Evolutionary conservation across 2,797 vertebrate genomes (phyloP).

Genomic region (Paguma larvata): DNA sequence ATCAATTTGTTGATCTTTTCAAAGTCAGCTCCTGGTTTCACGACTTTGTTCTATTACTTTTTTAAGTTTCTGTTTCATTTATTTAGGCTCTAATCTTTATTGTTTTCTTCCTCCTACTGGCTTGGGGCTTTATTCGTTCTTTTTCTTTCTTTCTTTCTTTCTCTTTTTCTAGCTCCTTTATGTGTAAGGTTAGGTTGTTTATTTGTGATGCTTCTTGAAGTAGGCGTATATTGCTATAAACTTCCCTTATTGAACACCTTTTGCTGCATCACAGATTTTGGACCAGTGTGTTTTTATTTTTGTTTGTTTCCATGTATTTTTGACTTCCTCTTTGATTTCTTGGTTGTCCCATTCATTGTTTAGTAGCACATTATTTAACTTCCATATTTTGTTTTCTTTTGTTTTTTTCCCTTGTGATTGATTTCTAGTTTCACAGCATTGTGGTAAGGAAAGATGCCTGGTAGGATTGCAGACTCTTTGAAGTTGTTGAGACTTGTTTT

Average conservation of each 20-base stretch:
- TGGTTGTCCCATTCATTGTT: background rate
- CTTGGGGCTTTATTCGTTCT: background rate
- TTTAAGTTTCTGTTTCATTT: background rate
- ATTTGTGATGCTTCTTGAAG: background rate
- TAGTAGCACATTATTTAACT: background rate
- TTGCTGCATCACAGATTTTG: background rate
- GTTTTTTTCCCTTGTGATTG: no score
- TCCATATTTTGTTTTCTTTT: background rate
- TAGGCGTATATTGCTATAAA: background rate
- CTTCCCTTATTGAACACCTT: background rate
- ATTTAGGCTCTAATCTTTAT: background rate
- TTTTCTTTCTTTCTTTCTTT: background rate
- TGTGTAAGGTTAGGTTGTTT: background rate
- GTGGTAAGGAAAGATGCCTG: background rate
- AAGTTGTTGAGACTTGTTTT: background rate
- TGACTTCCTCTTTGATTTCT: background rate
- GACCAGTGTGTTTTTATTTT: background rate
- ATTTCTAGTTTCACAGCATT: background rate
- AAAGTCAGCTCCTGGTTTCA: background rate
- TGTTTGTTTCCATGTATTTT: background rate
- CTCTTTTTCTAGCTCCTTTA: background rate
- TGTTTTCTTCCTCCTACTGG: background rate
- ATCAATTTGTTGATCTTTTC: background rate
- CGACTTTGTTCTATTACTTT: background rate
- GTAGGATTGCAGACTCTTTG: background rate